Evolutionary conservation across 2,797 vertebrate species (phyloP), one percentile per base, ranked within the genome.

Genomic region (Eulemur albifrons): DNA sequence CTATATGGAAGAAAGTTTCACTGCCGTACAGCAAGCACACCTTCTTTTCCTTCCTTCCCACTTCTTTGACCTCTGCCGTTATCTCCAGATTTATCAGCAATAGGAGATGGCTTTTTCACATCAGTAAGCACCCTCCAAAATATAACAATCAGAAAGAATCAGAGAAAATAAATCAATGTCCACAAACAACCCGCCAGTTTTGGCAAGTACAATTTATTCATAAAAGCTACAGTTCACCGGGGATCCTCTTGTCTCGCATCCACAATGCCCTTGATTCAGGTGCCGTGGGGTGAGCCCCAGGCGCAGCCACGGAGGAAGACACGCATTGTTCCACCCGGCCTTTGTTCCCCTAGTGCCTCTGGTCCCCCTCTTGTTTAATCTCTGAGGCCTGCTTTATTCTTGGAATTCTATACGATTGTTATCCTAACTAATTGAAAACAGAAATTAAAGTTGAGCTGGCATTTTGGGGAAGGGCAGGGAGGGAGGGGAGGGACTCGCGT

Each of bases 101-200:
- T 72, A 90, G 73, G 54, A 97, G 98, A 98, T 98, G 98, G 95
- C 95, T 98, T 98, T 98, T 98, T 97, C 98, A 98, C 98, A 97
- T 98, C 98, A 97, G 97, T 98, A 97, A 98, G 97, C 98, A 98
- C 98, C 97, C 96, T 96, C 97, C 95, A 5, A 98, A 98, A 98
- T 92, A 97, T 83, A 98, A 98, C 98, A 96, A 98, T 98, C 97
- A 98, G 90, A 98, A 97, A 94, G 96, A 98, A 96, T 95, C 98
- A 94, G 90, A 98, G 97, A 98, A 98, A 98, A 98, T 95, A 98
- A 98, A 98, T 98, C 98, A 98, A 96, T 98, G 98, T 97, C 95
- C 96, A 91, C 97, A 97, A 98, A 98, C 95, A 98, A 93, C 82
- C 0, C 2, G 52, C 73, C 87, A 40, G 85, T 97, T 98, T 97